A percentile compares a stretch with the other conserved stretches of the same genome.
phyloP scores from a whole-genome alignment of 2,888 invertebrate genomes.

The Trichogramma evanescens region DNA sequence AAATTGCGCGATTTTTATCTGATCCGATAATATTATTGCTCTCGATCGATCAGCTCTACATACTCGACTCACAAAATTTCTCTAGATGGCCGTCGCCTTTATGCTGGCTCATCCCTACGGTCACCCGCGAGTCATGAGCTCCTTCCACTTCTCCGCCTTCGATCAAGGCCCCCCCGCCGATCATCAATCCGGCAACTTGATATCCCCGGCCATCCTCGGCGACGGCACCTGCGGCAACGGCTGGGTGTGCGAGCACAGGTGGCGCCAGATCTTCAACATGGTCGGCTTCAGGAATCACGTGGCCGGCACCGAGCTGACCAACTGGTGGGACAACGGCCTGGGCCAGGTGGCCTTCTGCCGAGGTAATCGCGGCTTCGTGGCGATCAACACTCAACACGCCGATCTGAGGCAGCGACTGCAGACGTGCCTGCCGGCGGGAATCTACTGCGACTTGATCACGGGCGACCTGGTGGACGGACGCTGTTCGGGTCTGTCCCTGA shows the following conservation, averaged over 20 bases:
- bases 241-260: conserved; percentile 81
- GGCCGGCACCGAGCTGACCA: conserved; percentile 46
- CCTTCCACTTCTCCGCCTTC: conserved; percentile 59
- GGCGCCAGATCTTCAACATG: conserved; percentile 77
- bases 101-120: conserved; percentile 83
- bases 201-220: conserved; percentile 59
- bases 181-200: conserved; percentile 54
- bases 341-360: conserved; percentile 82
- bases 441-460: conserved; percentile 79
- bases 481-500: conserved; percentile 62
- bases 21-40: not conserved
- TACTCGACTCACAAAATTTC: too few relatives aligned
- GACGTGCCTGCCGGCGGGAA: conserved; percentile 68
- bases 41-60: not conserved
- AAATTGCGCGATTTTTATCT: too few relatives aligned
- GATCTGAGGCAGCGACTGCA: conserved; percentile 57
- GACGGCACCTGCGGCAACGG: conserved; percentile 62
- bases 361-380: conserved; percentile 65
- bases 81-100: conserved; percentile 69
- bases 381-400: conserved; percentile 63
- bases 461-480: conserved; percentile 53
- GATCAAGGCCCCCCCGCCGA: conserved; percentile 65
- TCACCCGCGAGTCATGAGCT: conserved; percentile 75
- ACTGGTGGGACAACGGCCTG: conserved; percentile 74
- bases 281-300: conserved; percentile 68